Conservation (phyloP, 2,888 invertebrate genomes). For the Acanthacorydalis orientalis region DNA sequence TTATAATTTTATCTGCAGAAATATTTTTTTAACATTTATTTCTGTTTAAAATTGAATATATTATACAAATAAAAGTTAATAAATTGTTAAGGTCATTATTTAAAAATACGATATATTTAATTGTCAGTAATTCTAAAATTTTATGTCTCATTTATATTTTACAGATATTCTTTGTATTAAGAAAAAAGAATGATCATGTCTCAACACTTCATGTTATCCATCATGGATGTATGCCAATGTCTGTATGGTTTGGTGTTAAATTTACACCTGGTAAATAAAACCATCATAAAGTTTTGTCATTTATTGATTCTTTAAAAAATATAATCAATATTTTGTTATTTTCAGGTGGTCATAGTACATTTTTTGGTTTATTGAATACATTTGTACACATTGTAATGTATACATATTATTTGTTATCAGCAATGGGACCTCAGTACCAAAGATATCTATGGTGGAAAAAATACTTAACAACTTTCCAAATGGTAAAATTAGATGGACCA, state of each 20-base stretch:
- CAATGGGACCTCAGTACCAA: conserved; percentile 73
- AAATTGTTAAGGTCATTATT: too few species aligned
- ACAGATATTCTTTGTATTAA: conserved; percentile 84
- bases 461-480: conserved; percentile 81
- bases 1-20: too few species aligned
- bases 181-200: conserved; percentile 89
- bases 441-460: conserved; percentile 93
- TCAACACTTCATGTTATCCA: conserved; percentile 90
- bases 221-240: conserved; percentile 95
- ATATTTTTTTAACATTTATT: too few species aligned
- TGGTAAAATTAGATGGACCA: conserved; percentile 38
- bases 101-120: too few species aligned
- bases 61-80: too few species aligned
- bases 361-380: conserved; percentile 87
- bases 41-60: too few species aligned
- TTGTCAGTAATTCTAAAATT: too few species aligned
- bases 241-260: conserved; percentile 94
- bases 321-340: conserved; percentile 7
- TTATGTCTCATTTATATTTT: conserved; percentile 16
- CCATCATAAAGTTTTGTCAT: background rate
- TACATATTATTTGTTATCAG: conserved; percentile 79
- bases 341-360: conserved; percentile 84
- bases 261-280: conserved; percentile 65
- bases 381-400: conserved; percentile 98
- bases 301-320: background rate